Conservation (phyloP, 2,797 vertebrate genomes). For the Loriculus beryllinus region DNA sequence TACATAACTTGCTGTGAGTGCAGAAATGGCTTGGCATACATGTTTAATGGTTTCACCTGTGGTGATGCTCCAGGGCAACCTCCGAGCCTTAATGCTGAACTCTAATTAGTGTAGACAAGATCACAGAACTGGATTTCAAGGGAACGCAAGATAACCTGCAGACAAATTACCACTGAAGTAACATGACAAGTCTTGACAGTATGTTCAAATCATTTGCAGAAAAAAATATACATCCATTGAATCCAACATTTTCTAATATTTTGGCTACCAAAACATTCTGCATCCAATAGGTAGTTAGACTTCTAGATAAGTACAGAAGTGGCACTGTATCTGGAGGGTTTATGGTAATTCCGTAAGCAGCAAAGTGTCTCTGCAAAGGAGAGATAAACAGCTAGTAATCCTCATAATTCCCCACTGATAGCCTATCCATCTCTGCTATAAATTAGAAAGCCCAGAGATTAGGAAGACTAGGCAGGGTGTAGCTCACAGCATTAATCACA, state of each 20-base stretch:
- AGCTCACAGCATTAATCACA: conserved; percentile 64
- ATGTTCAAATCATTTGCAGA: not conserved
- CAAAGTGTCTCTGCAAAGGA: conserved; percentile 72
- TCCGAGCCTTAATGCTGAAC: conserved; percentile 28
- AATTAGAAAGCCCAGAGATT: conserved; percentile 77
- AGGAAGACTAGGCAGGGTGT: conserved; percentile 58
- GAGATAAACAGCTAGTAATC: conserved; percentile 79
- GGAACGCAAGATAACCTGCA: conserved; percentile 42
- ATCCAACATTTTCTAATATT: not conserved
- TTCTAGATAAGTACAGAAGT: conserved; percentile 34
- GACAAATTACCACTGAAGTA: conserved; percentile 37
- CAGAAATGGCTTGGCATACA: not conserved
- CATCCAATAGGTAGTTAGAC: not conserved
- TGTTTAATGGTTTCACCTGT: conserved; percentile 31
- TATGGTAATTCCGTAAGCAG: conserved; percentile 67
- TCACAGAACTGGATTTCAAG: conserved; percentile 25
- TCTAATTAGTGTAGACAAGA: conserved; percentile 55
- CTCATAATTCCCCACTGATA: conserved; percentile 78
- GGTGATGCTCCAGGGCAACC: conserved; percentile 34
- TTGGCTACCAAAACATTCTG: conserved; percentile 34
- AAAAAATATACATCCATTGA: not conserved
- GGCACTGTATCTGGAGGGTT: conserved; percentile 47
- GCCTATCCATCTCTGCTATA: conserved; percentile 75
- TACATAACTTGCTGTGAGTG: not conserved
- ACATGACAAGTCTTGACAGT: conserved; percentile 27